These are phyloP conservation scores for Melitaea athalia DNA, from an alignment of 2,888 invertebrate genomes.

Conservation along the genomic window DNA sequence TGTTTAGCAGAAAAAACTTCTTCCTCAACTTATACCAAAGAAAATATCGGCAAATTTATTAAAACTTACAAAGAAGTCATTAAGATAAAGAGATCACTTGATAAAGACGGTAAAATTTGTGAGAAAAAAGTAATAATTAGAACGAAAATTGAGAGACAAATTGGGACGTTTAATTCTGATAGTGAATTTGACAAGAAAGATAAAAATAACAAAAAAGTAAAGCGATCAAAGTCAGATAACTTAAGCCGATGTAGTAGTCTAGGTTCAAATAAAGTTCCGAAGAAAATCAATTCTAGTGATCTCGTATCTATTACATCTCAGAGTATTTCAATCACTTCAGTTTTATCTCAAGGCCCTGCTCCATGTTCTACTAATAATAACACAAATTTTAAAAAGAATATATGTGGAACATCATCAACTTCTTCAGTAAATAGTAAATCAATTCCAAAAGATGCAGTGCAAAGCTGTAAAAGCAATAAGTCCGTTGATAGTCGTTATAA, in stretches of 20 bases:
- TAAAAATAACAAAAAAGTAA: constrained; percentile 5
- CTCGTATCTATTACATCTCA: constrained; percentile 10
- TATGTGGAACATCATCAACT: background rate
- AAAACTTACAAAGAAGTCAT: constrained; percentile 53
- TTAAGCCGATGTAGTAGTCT: background rate
- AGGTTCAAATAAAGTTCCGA: background rate
- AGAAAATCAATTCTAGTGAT: constrained; percentile 5
- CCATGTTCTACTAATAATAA: background rate
- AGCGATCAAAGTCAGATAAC: constrained; percentile 14
- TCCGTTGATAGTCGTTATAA: constrained; percentile 25
- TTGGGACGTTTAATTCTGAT: constrained; percentile 32
- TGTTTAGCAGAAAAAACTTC: background rate
- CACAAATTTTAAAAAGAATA: background rate
- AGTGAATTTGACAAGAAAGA: constrained; percentile 2
- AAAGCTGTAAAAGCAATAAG: constrained; percentile 9
- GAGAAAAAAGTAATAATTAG: constrained; percentile 55
- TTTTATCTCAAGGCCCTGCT: constrained; percentile 7
- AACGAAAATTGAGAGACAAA: constrained; percentile 49
- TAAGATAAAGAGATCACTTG: constrained; percentile 48
- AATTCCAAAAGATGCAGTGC: background rate
- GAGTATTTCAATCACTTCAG: constrained; percentile 8
- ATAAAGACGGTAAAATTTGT: constrained; percentile 51
- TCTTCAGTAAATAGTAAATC: constrained; percentile 6
- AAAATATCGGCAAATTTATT: constrained; percentile 41
- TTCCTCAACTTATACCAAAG: constrained; percentile 16